Base-by-base conservation (phyloP, 1,140 invertebrate species). In the Plutomurus gul region DNA sequence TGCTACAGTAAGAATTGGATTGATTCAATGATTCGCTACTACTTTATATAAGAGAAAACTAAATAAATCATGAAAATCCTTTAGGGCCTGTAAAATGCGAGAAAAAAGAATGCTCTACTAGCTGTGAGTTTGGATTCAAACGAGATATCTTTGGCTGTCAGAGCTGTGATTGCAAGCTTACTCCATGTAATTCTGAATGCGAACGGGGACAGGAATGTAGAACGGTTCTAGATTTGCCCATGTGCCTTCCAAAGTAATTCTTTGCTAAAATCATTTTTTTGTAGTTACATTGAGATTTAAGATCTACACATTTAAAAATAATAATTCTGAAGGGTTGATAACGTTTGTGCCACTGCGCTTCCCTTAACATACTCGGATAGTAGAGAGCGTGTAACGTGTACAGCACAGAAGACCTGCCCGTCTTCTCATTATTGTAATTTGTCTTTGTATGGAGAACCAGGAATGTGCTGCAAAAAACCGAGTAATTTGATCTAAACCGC, bases 391-490 rank as follows among this genome's bases (percentile, higher is more conserved):
- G 87, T 93, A 4, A 89, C 88, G 20, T 95, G 93, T 82, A 93
- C 93, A 0, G 93, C 93, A 13, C 89, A 90, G 77, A 91, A 91
- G 40, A 89, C 89, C 7, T 95, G 94, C 83, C 94, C 94, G 4
- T 93, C 92, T 3, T 93, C 93, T 1, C 93, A 95, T 86, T 72
- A 72, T 22, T 95, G 94, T 83, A 91, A 94, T 82, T 88, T 95
- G 65, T 93, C 93, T 79, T 93, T 93, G 0, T 89, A 94, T 20
- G 91, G 92, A 83, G 91, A 94, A 84, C 92, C 92, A 81, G 91
- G 91, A 1, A 91, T 95, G 1, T 95, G 94, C 86, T 95, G 94
- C 85, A 92, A 93, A 8, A 95, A 95, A 85, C 93, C 93, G 60
- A 88, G 91, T 91, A 85, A 88, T 88, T 82, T n/a, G 71, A n/a